Conservation (phyloP, 2,113 vertebrate genomes). For the Meriones unguiculatus region DNA sequence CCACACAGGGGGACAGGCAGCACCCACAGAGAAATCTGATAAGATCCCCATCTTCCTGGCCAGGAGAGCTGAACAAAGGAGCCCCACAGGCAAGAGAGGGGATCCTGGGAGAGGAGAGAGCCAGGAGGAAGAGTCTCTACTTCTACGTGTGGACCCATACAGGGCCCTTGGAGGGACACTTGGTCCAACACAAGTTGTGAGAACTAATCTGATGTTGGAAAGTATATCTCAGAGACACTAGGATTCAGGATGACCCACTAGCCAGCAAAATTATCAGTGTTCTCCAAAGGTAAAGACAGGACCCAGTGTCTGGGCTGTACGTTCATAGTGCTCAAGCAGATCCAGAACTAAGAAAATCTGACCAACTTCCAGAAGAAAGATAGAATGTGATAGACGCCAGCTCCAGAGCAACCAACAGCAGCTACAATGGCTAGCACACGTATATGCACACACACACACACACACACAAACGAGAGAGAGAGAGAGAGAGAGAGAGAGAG, state of each 20-base stretch:
- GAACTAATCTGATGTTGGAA: rapidly evolving
- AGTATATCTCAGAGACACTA: not conserved
- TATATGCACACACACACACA: not conserved
- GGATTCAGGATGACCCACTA: not conserved
- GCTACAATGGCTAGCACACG: rapidly evolving
- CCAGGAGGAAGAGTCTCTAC: rapidly evolving
- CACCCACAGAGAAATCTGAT: not conserved
- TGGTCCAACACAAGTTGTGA: not conserved
- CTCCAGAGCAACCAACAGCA: too few relatives aligned
- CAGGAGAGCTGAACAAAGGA: not conserved
- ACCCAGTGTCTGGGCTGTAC: rapidly evolving
- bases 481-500: not conserved
- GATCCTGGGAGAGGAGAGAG: too few relatives aligned
- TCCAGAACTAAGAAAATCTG: not conserved
- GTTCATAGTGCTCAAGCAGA: rapidly evolving
- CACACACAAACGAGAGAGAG: not conserved
- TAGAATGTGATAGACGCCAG: not conserved
- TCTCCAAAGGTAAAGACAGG: not conserved
- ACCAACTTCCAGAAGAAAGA: not conserved
- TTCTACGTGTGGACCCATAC: not conserved
- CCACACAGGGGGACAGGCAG: not conserved
- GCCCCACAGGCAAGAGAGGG: not conserved
- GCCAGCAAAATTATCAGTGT: rapidly evolving
- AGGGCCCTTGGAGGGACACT: rapidly evolving
- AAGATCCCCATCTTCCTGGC: not conserved